Evolutionary conservation across 2,797 vertebrate species (phyloP).

Genomic region (Enoplosus armatus): DNA sequence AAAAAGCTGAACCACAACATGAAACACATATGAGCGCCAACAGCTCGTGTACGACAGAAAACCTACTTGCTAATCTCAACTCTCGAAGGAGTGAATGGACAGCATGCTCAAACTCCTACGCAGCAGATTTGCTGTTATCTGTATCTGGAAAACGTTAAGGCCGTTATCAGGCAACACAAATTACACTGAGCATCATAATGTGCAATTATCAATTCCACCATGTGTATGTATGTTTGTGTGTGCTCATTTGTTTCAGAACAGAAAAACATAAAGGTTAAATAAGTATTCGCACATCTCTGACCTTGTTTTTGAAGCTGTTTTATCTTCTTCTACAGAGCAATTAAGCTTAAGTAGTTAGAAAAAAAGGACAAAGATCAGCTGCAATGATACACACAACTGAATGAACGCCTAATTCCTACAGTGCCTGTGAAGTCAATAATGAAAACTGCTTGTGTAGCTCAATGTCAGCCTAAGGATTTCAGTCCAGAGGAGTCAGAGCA

Average conservation of each 20-base stretch:
- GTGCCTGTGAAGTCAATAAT: conserved; percentile 54
- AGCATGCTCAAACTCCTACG: conserved; percentile 74
- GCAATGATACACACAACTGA: conserved; percentile 36
- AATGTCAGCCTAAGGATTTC: conserved; percentile 76
- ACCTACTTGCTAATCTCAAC: conserved; percentile 42
- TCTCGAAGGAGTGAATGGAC: conserved; percentile 40
- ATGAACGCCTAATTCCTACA: conserved; percentile 21
- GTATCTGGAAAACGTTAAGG: conserved; percentile 35
- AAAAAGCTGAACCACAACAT: too few relatives aligned
- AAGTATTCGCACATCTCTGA: conserved; percentile 44
- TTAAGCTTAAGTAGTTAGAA: conserved; percentile 8
- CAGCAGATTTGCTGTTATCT: conserved; percentile 78
- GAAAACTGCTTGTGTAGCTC: conserved; percentile 68
- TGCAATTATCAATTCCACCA: conserved; percentile 16
- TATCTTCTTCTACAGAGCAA: conserved; percentile 30
- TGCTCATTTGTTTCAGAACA: conserved; percentile 25
- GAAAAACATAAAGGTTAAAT: conserved; percentile 25
- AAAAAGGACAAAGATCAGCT: conserved; percentile 37
- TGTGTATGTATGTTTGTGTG: conserved; percentile 12
- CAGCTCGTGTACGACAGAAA: conserved; percentile 58
- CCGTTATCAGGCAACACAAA: conserved; percentile 43
- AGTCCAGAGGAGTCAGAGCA: conserved; percentile 54
- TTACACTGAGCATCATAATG: conserved; percentile 33
- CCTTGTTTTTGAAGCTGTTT: conserved; percentile 39
- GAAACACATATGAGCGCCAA: conserved; percentile 46